A percentile compares a stretch with the other conserved stretches of the same genome.
phyloP scores from a whole-genome alignment of 2,888 invertebrate species.

The Rhorus exstirpatorius region DNA sequence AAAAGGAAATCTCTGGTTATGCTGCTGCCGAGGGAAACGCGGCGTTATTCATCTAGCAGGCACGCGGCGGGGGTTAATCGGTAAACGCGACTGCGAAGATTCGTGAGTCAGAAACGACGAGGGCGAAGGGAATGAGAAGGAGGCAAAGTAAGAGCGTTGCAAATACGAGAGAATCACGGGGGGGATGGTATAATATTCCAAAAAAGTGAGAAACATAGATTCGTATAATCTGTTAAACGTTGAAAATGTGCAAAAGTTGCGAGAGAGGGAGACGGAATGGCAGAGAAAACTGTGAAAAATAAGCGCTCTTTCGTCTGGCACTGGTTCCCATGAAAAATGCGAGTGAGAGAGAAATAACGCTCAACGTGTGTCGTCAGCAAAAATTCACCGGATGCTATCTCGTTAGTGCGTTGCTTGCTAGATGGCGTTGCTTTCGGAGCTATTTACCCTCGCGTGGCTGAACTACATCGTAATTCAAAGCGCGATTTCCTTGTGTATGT shows the following conservation, averaged over 20 bases:
- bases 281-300: constrained; percentile 48
- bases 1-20: constrained; percentile 39
- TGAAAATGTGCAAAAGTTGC: constrained; percentile 45
- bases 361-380: constrained; percentile 67
- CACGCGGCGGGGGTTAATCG: constrained; percentile 58
- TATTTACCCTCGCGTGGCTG: constrained; percentile 73
- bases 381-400: constrained; percentile 67
- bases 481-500: constrained; percentile 47
- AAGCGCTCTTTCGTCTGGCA: constrained; percentile 26
- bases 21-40: constrained; percentile 38
- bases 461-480: constrained; percentile 76
- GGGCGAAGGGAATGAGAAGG: neutral
- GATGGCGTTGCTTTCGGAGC: constrained; percentile 62
- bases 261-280: constrained; percentile 13
- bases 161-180: constrained; percentile 36
- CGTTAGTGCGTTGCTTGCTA: constrained; percentile 57
- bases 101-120: constrained; percentile 49
- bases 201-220: constrained; percentile 59
- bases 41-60: constrained; percentile 64
- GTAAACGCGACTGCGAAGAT: constrained; percentile 53
- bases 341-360: constrained; percentile 12
- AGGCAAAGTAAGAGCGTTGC: neutral
- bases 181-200: constrained; percentile 50
- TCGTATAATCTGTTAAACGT: constrained; percentile 56
- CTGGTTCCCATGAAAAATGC: constrained; percentile 1